Evolutionary conservation across 1,140 invertebrate genomes (phyloP).

Genomic region (Himalopsyche phryganea): DNA sequence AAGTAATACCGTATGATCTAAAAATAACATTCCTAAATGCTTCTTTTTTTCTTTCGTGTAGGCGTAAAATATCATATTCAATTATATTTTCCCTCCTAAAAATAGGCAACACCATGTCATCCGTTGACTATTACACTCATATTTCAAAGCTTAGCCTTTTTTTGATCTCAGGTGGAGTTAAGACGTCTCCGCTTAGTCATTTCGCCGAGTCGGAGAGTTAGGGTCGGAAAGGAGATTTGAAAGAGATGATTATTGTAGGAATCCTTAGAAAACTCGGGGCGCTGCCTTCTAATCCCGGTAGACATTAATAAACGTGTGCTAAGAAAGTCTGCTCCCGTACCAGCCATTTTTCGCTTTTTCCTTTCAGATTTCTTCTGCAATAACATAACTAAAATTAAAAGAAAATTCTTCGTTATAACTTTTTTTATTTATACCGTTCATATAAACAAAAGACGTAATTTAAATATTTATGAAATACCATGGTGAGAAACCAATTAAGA

Average conservation of each 20-base stretch:
- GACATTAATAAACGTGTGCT: slow-evolving; percentile 34
- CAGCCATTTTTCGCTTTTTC: neutral
- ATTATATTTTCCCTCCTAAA: too few species aligned
- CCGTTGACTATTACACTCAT: neutral
- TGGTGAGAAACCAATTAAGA: too few species aligned
- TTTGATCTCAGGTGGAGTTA: slow-evolving; percentile 9
- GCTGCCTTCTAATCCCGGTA: slow-evolving; percentile 27
- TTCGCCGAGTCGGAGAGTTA: slow-evolving; percentile 4
- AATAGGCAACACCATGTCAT: slow-evolving; percentile 1
- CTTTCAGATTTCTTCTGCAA: slow-evolving; percentile 3
- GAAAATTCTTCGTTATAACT: too few species aligned
- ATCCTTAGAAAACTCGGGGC: neutral
- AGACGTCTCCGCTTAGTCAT: slow-evolving; percentile 6
- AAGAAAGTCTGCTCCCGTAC: slow-evolving; percentile 9
- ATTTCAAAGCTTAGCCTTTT: slow-evolving; percentile 11
- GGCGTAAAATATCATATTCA: too few species aligned
- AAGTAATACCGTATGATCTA: too few species aligned
- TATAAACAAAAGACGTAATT: too few species aligned
- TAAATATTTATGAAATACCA: too few species aligned
- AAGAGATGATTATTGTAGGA: too few species aligned
- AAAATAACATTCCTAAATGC: too few species aligned
- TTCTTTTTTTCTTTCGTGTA: too few species aligned
- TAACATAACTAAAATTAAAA: too few species aligned
- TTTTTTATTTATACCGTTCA: too few species aligned
- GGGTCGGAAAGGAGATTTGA: neutral